Evolutionary conservation across 1,140 invertebrate genomes (phyloP).

Genomic region (Ganaspis sp.): DNA sequence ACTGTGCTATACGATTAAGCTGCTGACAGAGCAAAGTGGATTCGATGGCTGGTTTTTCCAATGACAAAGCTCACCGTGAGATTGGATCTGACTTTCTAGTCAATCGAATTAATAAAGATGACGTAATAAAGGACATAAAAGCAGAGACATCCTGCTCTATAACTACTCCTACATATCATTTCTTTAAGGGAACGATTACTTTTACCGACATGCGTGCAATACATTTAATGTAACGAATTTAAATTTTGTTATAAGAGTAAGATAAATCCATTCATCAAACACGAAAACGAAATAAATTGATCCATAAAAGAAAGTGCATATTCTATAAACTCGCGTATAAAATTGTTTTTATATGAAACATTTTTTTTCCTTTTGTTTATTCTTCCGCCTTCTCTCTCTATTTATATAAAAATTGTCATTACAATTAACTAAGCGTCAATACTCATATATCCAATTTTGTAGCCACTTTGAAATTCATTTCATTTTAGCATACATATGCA

Average conservation of each 20-base stretch:
- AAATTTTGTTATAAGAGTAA: too few species aligned
- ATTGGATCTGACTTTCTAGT: slow-evolving; percentile 13
- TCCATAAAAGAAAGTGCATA: too few species aligned
- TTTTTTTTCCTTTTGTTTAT: too few species aligned
- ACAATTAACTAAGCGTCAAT: too few species aligned
- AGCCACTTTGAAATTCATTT: background rate
- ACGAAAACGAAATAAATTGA: too few species aligned
- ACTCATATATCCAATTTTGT: background rate
- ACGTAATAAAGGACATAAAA: background rate
- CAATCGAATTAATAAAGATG: slow-evolving; percentile 33
- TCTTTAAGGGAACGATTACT: background rate
- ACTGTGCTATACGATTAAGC: background rate
- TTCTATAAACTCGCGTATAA: too few species aligned
- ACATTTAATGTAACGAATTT: too few species aligned
- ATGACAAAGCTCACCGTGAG: slow-evolving; percentile 12
- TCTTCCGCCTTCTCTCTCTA: too few species aligned
- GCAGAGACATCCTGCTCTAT: background rate
- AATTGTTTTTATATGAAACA: too few species aligned
- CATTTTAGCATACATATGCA: slow-evolving; percentile 19
- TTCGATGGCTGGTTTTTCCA: background rate
- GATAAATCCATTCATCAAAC: too few species aligned
- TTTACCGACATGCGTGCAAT: background rate
- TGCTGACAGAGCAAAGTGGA: slow-evolving; percentile 23
- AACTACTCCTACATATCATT: background rate
- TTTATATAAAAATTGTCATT: background rate